Evolutionary conservation across 2,113 vertebrate genomes (phyloP), one percentile per base, ranked within the genome.

Genomic region (Globicephala melas): DNA sequence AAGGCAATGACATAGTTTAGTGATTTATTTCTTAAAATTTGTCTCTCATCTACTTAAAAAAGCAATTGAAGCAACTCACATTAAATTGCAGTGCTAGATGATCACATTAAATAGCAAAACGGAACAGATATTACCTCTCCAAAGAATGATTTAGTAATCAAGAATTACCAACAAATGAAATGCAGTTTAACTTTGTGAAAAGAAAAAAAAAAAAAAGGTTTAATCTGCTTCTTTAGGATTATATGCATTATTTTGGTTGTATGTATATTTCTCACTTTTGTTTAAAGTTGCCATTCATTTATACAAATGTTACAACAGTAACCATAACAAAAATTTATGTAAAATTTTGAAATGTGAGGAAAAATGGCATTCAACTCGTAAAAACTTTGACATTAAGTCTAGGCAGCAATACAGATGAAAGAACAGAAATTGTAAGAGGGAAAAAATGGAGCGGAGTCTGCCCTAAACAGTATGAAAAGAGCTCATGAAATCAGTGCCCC

Each of bases 11-110:
- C 4, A 85, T 67, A 28, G 14, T 38, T 81, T 20, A 91, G 6
- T 76, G 17, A 82, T 50, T 63, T 44, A 82, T 68, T 96, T 92
- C 2, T 81, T 95, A 84, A 94, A 95, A 70, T 62, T 26, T 65
- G 10, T 71, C 1, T n/a, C 15, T 89, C 31, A 38, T 68, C 3
- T 81, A 33, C 65, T 5, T 77, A 25, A 20, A 85, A 88, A 60
- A 81, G 21, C 25, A 93, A 38, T 8, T n/a, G 55, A 91, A 88
- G 21, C 18, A 76, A 53, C 12, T 84, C 31, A 36, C 2, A 41
- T 47, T 80, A 55, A 92, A 85, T n/a, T 53, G 4, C 0, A 85
- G n/a, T 15, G 11, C 31, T 44, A 67, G 47, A 79, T 47, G 2
- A 58, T 83, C 25, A 47, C 10, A 82, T 77, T 71, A 76, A 63